Percentiles rank a stretch among this genome's conserved stretches.
Evolutionary conservation across 2,113 vertebrate genomes (phyloP).

Genomic region (Sminthopsis crassicaudata): DNA sequence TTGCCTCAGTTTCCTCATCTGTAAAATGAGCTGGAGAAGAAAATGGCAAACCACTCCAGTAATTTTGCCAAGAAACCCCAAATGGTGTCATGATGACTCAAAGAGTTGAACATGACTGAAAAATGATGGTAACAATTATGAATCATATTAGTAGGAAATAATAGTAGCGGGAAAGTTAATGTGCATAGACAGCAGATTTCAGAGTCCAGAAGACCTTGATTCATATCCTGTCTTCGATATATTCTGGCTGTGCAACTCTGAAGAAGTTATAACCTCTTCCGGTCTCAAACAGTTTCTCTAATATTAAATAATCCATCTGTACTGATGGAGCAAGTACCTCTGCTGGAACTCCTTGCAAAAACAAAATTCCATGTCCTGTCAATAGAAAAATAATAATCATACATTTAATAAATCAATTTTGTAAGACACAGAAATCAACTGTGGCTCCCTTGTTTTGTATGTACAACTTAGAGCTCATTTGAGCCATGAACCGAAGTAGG

Average conservation of each 20-base stretch:
- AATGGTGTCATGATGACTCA: not conserved
- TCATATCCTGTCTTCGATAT: not conserved
- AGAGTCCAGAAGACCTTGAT: not conserved
- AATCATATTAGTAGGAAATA: constrained; percentile 7
- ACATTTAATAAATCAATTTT: constrained; percentile 59
- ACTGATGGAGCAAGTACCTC: not conserved
- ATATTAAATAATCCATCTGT: not conserved
- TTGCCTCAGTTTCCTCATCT: not conserved
- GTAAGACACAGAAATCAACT: constrained; percentile 53
- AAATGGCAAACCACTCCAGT: not conserved
- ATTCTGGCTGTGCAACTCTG: not conserved
- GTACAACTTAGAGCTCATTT: constrained; percentile 47
- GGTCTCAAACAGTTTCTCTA: not conserved
- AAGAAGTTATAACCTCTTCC: not conserved
- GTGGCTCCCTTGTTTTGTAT: constrained; percentile 38
- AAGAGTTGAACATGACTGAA: not conserved
- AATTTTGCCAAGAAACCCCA: not conserved
- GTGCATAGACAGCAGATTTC: not conserved
- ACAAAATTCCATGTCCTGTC: not conserved
- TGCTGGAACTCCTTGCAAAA: not conserved
- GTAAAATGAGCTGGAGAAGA: not conserved
- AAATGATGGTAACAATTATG: constrained; percentile 51
- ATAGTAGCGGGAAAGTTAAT: not conserved
- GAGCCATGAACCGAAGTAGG: constrained; percentile 50
- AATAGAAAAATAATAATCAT: not conserved